Evolutionary conservation across 2,797 vertebrate genomes (phyloP).

Genomic region (Peromyscus eremicus): DNA sequence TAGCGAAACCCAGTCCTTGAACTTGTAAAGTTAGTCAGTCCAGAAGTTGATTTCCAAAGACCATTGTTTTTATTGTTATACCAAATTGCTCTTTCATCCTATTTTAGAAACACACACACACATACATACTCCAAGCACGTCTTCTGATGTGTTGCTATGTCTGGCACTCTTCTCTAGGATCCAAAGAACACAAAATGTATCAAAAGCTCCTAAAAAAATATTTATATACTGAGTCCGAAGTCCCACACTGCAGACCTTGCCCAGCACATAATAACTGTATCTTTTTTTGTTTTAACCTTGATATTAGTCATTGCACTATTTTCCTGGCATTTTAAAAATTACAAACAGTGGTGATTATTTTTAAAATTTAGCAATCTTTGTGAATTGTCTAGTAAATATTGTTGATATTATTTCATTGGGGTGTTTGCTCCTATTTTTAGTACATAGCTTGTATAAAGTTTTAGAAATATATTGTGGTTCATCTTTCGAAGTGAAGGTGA

Average conservation of each 20-base stretch:
- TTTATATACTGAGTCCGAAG: neutral
- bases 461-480: neutral
- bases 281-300: neutral
- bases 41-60: neutral
- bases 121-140: neutral
- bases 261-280: neutral
- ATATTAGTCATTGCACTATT: neutral
- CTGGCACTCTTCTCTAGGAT: neutral
- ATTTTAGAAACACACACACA: neutral
- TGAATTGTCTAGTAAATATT: neutral
- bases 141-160: neutral
- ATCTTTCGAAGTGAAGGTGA: neutral
- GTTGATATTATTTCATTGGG: neutral
- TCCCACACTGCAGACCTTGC: neutral
- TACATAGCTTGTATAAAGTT: neutral
- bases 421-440: neutral
- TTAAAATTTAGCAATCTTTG: neutral
- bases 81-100: neutral
- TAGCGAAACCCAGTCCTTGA: neutral
- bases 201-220: neutral
- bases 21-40: neutral
- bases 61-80: neutral
- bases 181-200: neutral
- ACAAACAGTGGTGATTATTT: neutral
- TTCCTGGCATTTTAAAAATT: neutral